These are phyloP conservation scores for Drosophila baimaii DNA, from an alignment of 1,140 invertebrate genomes.

Conservation along the genomic window DNA sequence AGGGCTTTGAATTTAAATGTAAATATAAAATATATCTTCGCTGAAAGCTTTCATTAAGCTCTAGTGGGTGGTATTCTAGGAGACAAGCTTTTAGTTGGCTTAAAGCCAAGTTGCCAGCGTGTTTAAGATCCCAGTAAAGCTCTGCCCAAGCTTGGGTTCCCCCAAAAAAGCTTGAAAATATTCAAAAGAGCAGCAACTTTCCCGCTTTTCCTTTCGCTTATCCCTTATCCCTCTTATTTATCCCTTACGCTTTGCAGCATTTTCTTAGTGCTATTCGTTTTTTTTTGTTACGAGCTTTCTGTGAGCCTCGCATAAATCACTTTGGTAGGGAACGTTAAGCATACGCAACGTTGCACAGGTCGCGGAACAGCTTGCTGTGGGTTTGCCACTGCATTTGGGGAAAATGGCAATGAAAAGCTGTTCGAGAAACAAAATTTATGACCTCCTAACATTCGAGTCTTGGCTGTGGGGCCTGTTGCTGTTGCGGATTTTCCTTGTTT, in stretches of 20 bases:
- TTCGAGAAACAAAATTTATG: constrained; percentile 24
- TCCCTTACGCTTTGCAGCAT: background rate
- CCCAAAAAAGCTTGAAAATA: background rate
- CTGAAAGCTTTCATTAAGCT: background rate
- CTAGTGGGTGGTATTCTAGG: background rate
- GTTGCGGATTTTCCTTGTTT: background rate
- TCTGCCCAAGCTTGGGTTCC: constrained; percentile 1
- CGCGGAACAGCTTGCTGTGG: constrained; percentile 4
- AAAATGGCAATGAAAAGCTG: constrained; percentile 39
- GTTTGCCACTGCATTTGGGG: constrained; percentile 19
- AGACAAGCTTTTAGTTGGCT: background rate
- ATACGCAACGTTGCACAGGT: constrained; percentile 55
- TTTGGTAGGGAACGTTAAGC: constrained; percentile 33
- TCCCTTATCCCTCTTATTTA: background rate
- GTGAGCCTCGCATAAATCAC: constrained; percentile 54
- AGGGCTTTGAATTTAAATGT: background rate
- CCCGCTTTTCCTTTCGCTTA: background rate
- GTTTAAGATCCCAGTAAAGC: background rate
- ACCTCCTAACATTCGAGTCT: background rate
- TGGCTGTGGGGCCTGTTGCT: constrained; percentile 51
- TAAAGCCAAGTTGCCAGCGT: background rate
- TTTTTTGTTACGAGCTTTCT: background rate
- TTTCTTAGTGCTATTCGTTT: background rate
- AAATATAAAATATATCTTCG: background rate
- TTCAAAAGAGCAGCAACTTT: constrained; percentile 2